These are phyloP conservation scores for Gobio gobio DNA, from an alignment of 2,113 vertebrate genomes.

Conservation along the genomic window DNA sequence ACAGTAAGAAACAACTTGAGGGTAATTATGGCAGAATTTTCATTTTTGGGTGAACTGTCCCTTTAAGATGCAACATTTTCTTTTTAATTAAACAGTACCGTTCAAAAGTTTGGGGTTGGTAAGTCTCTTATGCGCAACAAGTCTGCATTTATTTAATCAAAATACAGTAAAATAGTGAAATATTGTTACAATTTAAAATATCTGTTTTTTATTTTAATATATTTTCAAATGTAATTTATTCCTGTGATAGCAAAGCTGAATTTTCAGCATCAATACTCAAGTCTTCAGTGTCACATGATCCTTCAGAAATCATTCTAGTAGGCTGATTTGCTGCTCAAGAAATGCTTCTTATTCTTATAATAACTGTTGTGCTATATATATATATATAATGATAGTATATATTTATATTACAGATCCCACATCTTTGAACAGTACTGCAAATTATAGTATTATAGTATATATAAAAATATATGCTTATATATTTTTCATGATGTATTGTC, in stretches of 20 bases:
- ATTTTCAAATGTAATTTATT: neutral
- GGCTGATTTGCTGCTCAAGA: neutral
- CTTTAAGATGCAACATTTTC: neutral
- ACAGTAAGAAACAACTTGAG: too few species aligned
- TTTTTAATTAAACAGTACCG: neutral
- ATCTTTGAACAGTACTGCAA: too few species aligned
- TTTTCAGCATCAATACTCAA: neutral
- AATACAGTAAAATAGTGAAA: neutral
- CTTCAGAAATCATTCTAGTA: neutral
- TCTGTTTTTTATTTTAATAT: neutral
- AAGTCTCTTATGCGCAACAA: neutral
- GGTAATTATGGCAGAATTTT: too few species aligned
- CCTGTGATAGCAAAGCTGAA: neutral
- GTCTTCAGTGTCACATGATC: neutral
- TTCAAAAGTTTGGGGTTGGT: neutral
- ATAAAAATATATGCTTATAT: too few species aligned
- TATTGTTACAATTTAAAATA: neutral
- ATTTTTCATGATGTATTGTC: neutral
- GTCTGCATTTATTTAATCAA: neutral
- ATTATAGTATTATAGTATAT: too few species aligned
- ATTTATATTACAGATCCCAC: too few species aligned
- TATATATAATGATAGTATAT: too few species aligned
- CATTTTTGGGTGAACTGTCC: too few species aligned
- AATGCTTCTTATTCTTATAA: neutral
- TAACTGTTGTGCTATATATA: neutral